Conservation (phyloP, 2,113 vertebrate genomes). For the Clupea harengus region DNA sequence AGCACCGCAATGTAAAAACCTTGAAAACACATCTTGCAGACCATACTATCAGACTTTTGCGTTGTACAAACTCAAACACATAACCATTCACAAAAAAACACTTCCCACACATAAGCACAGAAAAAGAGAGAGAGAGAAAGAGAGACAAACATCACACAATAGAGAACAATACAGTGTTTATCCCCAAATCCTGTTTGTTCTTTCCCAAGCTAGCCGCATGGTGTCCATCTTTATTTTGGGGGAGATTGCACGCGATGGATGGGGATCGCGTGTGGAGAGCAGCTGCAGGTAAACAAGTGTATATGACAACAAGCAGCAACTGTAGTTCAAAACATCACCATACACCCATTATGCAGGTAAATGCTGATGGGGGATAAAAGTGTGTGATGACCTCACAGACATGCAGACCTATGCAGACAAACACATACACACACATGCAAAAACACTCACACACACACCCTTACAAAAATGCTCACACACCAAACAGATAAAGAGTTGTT, state of each 20-base stretch:
- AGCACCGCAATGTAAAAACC: not conserved
- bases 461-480: too few species aligned
- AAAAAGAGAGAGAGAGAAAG: too few species aligned
- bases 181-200: too few species aligned
- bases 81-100: too few species aligned
- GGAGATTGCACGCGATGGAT: not conserved
- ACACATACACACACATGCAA: too few species aligned
- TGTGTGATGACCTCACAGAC: not conserved
- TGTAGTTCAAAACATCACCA: not conserved
- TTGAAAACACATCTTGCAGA: not conserved
- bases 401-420: not conserved
- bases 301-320: slow-evolving; percentile 25
- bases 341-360: too few species aligned
- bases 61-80: not conserved
- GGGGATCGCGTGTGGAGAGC: slow-evolving; percentile 42
- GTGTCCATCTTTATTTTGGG: not conserved
- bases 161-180: not conserved
- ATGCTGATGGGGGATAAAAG: too few species aligned
- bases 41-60: not conserved
- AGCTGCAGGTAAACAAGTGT: slow-evolving; percentile 41
- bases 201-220: not conserved
- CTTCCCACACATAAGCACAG: too few species aligned
- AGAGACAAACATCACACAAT: too few species aligned
- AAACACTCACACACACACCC: not conserved
- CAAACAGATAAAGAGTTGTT: too few species aligned